Base-by-base conservation (phyloP, 2,888 invertebrate genomes). In the Dryobotodes eremita region DNA sequence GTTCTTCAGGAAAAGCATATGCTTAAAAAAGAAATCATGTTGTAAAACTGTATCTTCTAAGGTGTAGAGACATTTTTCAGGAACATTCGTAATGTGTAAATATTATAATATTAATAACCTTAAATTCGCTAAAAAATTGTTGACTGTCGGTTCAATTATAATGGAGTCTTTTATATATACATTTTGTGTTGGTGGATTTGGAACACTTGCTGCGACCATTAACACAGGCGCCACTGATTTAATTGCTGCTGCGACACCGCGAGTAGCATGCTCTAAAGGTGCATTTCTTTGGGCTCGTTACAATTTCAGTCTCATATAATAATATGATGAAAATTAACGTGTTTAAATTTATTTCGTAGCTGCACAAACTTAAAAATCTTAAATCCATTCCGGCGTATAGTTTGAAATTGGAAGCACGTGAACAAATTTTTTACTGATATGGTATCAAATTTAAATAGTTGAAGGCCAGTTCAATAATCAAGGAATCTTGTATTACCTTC, bases 181-280 rank as follows among this genome's bases (percentile, higher is more conserved):
- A 71, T 68, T 50, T 15, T 55, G 36, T 17, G 26, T 15, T 36
- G 0, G 42, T 3, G 8, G 53, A 64, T 17, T 73, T 62, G 50
- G 62, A 53, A 50, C 80, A 84, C 26, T 80, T 84, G 84, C 84
- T 84, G 26, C 64, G 42, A 42, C 42, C 42, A 42, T 42, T 42
- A 4, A 77, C 64, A 3, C 84, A 84, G n/a, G 48, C 26, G 46
- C 84, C 77, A 31, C 69, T 61, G 8, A 62, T 13, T 17, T 62
- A 69, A 2, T 71, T 64, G 2, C 80, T 20, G 15, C 42, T 57
- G 11, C 62, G 77, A 31, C 84, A 84, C 7, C 31, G 11, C 46
- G 46, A 46, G 46, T 46, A 46, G 46, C 46, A 46, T 46, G 8
- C 46, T 46, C 10, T 46, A 46, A 46, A 46, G 46, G 46, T 46